Evolutionary conservation across 2,113 vertebrate species (phyloP).

Genomic region (Platycercus adscitus): DNA sequence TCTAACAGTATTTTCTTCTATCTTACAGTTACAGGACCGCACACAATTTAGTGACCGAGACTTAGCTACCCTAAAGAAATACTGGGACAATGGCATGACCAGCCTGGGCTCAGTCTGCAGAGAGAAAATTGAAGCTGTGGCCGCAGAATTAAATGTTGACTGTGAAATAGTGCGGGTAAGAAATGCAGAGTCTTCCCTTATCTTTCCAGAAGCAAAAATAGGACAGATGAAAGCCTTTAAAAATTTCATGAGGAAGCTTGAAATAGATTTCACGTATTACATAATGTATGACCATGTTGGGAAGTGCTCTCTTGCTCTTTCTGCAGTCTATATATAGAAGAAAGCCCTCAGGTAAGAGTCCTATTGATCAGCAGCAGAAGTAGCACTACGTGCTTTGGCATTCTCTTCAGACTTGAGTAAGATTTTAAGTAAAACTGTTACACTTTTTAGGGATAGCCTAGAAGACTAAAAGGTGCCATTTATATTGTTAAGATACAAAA

Average conservation of each 20-base stretch:
- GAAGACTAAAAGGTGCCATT: neutral
- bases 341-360: constrained; percentile 64
- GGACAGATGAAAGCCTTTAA: constrained; percentile 68
- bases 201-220: constrained; percentile 47
- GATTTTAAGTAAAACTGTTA: neutral
- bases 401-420: neutral
- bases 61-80: constrained; percentile 92
- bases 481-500: neutral
- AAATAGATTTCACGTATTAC: constrained; percentile 72
- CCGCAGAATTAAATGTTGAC: constrained; percentile 93
- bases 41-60: constrained; percentile 97
- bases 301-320: constrained; percentile 63
- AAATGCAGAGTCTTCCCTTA: constrained; percentile 56
- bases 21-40: constrained; percentile 92
- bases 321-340: constrained; percentile 63
- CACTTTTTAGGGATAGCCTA: neutral
- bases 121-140: constrained; percentile 96
- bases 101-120: constrained; percentile 96
- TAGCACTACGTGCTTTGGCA: neutral
- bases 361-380: constrained; percentile 31
- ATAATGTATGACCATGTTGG: constrained; percentile 67
- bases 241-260: constrained; percentile 62
- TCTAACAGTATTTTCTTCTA: constrained; percentile 46
- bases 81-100: constrained; percentile 99
- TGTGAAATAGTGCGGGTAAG: constrained; percentile 98